Conservation (phyloP, 2,888 invertebrate species). For the Linnaemya tessellans region DNA sequence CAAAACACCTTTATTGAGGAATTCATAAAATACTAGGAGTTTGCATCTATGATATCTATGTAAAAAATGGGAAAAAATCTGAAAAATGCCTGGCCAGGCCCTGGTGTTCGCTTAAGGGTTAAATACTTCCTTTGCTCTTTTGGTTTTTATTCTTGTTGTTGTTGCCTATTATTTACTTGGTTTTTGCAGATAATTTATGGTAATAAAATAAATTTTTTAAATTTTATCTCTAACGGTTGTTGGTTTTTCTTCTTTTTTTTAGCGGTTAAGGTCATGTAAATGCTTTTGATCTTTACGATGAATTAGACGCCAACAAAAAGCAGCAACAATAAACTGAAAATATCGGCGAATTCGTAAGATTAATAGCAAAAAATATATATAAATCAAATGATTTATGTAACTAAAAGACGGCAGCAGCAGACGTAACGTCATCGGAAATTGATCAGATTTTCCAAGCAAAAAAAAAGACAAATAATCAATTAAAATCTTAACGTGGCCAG, state of each 20-base stretch:
- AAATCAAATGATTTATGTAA: slow-evolving; percentile 40
- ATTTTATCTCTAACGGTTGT: slow-evolving; percentile 68
- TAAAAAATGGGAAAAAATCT: too few relatives aligned
- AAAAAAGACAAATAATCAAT: not conserved
- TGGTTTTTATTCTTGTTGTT: slow-evolving; percentile 1
- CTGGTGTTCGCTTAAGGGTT: too few relatives aligned
- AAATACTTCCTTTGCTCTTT: slow-evolving; percentile 5
- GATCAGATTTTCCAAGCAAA: not conserved
- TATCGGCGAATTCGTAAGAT: slow-evolving; percentile 45
- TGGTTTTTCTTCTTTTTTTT: slow-evolving; percentile 31
- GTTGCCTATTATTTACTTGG: slow-evolving; percentile 49
- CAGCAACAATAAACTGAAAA: slow-evolving; percentile 7
- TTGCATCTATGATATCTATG: too few relatives aligned
- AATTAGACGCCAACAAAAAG: slow-evolving; percentile 17
- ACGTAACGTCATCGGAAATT: not conserved
- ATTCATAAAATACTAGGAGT: too few relatives aligned
- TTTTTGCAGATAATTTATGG: slow-evolving; percentile 67
- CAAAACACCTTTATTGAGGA: too few relatives aligned
- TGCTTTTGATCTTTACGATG: slow-evolving; percentile 64
- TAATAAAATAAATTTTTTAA: slow-evolving; percentile 67
- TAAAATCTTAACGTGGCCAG: not conserved
- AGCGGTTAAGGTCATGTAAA: slow-evolving; percentile 65
- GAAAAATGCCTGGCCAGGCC: too few relatives aligned
- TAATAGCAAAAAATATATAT: slow-evolving; percentile 38
- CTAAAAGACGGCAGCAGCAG: not conserved